A percentile compares a stretch with the other conserved stretches of the same genome.
These are phyloP conservation scores for Neodiprion lecontei DNA, from an alignment of 1,140 invertebrate genomes.

Conservation along the genomic window DNA sequence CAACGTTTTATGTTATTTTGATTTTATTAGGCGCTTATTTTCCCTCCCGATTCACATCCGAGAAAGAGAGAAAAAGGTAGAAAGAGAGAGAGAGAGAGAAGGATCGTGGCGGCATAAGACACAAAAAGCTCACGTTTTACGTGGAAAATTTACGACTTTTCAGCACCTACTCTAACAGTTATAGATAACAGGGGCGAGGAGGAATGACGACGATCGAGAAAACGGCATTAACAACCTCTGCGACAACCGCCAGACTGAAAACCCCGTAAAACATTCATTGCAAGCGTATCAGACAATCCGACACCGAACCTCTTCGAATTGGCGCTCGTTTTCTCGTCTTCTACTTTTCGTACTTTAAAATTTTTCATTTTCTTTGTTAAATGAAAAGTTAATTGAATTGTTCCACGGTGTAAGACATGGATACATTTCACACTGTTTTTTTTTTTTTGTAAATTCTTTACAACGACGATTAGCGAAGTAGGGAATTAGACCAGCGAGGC, in stretches of 20 bases:
- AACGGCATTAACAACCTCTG: not conserved
- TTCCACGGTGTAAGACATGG: too few species aligned
- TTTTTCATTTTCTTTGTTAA: not conserved
- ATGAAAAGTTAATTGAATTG: too few species aligned
- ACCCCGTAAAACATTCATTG: not conserved
- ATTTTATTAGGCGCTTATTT: constrained; percentile 2
- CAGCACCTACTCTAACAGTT: not conserved
- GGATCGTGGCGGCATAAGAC: too few species aligned
- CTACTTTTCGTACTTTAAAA: not conserved
- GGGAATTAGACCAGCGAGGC: too few species aligned
- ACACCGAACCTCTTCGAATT: too few species aligned
- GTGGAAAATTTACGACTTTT: not conserved
- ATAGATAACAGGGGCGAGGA: not conserved
- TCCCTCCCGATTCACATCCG: not conserved
- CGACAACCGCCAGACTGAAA: not conserved
- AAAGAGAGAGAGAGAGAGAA: too few species aligned
- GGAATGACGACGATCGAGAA: not conserved
- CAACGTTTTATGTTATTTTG: not conserved
- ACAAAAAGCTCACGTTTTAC: not conserved
- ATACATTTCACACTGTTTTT: too few species aligned
- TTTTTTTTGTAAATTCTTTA: too few species aligned
- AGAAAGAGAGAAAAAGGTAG: not conserved
- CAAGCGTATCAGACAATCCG: too few species aligned
- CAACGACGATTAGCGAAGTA: too few species aligned
- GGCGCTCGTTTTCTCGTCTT: not conserved